Evolutionary conservation across 2,888 invertebrate species (phyloP), one percentile per base, ranked within the genome.

Genomic region (Ormyrus thymus): DNA sequence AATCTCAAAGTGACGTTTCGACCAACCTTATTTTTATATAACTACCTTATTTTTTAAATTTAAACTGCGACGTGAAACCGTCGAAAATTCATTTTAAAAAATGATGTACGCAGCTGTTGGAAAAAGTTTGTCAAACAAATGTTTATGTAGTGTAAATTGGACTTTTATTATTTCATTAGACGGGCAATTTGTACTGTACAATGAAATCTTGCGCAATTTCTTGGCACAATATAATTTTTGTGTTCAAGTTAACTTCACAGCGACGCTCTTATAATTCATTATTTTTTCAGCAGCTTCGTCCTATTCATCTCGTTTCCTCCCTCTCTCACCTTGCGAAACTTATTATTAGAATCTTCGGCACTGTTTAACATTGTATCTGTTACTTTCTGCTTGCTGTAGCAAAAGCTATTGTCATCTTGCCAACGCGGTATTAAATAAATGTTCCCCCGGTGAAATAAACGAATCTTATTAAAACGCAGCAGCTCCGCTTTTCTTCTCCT

Each of bases 341-440:
- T 64, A 64, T 64, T 64, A 64, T 48, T 64, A 64, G 64, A 64
- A 50, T 4, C 15, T 48, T 64, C 15, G 13, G 8, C 15, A 50
- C 7, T 64, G 48, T 48, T 61, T 48, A 50, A 64, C 50, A 64
- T 8, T 64, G 48, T 50, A 64, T 64, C 15, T 64, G 13, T 13
- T 64, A 64, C 64, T 50, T 64, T 50, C 8, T 10, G 7, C 15
- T 13, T 7, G 29, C 29, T 3, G 45, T 50, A 64, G 10, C 15
- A 64, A 61, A 61, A 64, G 50, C 48, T 64, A 64, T 45, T 64
- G 64, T 64, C 64, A 64, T 5, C 3, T 13, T 64, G 64, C 64
- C 64, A 64, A 48, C 13, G 7, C 13, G 64, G 15, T 15, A 50
- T 64, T 50, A 64, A 64, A 64, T 64, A 13, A 64, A 64, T 64